Base-by-base conservation (phyloP, 2,888 invertebrate genomes). In the Mellilla xanthometata region DNA sequence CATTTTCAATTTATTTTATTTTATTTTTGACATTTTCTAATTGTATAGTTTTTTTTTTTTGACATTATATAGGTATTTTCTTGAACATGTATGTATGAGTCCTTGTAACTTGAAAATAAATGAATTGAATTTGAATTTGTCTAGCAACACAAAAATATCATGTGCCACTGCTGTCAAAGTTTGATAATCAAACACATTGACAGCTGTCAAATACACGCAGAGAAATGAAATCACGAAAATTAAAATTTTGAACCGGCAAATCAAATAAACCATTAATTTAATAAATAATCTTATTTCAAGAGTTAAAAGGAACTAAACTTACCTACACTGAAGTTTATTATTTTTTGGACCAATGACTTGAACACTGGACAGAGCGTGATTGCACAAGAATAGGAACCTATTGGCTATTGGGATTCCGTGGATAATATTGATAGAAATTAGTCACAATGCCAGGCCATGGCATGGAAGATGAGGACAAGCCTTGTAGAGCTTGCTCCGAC, bases 401-500 rank as follows among this genome's bases (percentile, higher is more conserved):
- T 76, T n/a, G n/a, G n/a, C n/a, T n/a, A n/a, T n/a, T n/a, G n/a
- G n/a, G n/a, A n/a, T 74, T 50, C 64, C 64, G 65, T 65, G 57
- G 57, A 50, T 47, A 43, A 52, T 43, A 54, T 51, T 56, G 54
- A 49, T 54, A 51, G 35, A 53, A 47, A 45, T 52, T 27, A 53
- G 40, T 34, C 45, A 68, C 57, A 52, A 88, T 88, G 86, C 76
- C 83, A 49, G 60, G 73, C 32, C 77, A 79, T 57, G 68, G 67
- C 36, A 52, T 64, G 40, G 80, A 82, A 8, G 86, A 86, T n/a
- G 87, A 89, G 47, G 89, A 89, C 26, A 86, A 86, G 52, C 93
- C 93, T 13, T 94, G 94, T 60, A 91, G 94, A 59, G 92, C 94
- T 0, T 94, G 94, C 66, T 92, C 92, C 6, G 94, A 94, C 72